Percentiles rank a stretch among this genome's conserved stretches.
phyloP scores from a whole-genome alignment of 2,888 invertebrate species.

The Tenthredo amoena region DNA sequence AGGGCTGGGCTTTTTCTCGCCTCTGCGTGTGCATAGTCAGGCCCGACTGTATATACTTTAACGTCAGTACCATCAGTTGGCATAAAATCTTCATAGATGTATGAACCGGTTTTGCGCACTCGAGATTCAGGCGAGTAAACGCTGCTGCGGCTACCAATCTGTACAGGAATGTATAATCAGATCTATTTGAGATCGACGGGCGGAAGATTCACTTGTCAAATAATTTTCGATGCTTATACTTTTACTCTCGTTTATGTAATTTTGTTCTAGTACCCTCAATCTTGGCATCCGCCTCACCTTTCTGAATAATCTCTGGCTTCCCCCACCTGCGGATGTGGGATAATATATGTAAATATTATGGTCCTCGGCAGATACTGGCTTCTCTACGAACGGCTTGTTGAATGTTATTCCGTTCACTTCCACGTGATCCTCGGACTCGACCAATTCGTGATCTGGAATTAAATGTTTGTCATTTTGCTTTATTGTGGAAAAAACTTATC shows the following conservation, averaged over 20 bases:
- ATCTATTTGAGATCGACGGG: background rate
- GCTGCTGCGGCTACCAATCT: slow-evolving; percentile 99
- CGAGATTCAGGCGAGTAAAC: slow-evolving; percentile 98
- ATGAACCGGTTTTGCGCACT: slow-evolving; percentile 98
- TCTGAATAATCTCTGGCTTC: slow-evolving; percentile 97
- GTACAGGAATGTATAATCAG: slow-evolving; percentile 64
- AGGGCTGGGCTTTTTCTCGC: slow-evolving; percentile 99
- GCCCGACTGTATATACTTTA: slow-evolving; percentile 98
- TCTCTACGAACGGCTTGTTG: slow-evolving; percentile 99
- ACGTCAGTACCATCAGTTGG: slow-evolving; percentile 94
- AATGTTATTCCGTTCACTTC: slow-evolving; percentile 97
- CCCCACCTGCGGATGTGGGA: slow-evolving; percentile 98
- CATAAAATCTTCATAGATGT: slow-evolving; percentile 99
- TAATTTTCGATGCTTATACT: background rate
- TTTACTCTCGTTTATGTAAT: background rate
- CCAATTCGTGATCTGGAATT: slow-evolving; percentile 90
- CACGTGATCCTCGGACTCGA: slow-evolving; percentile 98
- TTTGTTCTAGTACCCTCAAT: background rate
- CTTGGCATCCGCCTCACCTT: slow-evolving; percentile 83
- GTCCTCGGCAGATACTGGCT: slow-evolving; percentile 99
- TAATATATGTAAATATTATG: slow-evolving; percentile 99
- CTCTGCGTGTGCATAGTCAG: slow-evolving; percentile 99
- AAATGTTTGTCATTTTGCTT: slow-evolving; percentile 66
- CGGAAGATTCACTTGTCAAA: background rate
- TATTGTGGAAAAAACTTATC: slow-evolving; percentile 44